These are phyloP conservation scores for Numida meleagris DNA, from an alignment of 2,113 vertebrate species.

Conservation along the genomic window DNA sequence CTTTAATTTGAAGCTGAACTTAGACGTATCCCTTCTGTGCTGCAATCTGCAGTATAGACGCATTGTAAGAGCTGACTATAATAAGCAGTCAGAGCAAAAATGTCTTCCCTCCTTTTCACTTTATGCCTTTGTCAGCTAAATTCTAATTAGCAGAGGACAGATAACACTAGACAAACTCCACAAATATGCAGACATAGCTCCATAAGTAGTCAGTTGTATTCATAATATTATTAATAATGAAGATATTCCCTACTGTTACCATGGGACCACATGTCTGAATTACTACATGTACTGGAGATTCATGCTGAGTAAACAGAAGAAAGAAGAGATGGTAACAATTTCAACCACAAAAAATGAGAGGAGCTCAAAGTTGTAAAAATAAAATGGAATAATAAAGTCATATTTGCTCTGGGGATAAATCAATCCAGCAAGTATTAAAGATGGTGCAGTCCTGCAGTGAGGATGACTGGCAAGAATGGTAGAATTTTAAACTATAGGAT, in stretches of 20 bases:
- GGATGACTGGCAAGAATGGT: neutral
- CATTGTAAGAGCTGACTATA: neutral
- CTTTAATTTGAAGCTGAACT: neutral
- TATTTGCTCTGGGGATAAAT: conserved; percentile 37
- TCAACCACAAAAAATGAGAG: conserved; percentile 20
- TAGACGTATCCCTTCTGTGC: neutral
- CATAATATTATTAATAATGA: conserved; percentile 68
- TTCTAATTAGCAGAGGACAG: conserved; percentile 70
- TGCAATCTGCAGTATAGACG: neutral
- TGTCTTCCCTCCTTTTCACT: conserved; percentile 3
- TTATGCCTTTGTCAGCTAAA: conserved; percentile 51
- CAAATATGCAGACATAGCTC: conserved; percentile 51
- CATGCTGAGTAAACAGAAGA: conserved; percentile 67
- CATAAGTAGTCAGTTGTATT: neutral
- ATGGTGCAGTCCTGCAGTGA: neutral
- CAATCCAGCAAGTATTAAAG: neutral
- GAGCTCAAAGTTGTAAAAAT: conserved; percentile 60
- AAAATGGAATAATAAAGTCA: conserved; percentile 54
- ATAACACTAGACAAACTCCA: conserved; percentile 51
- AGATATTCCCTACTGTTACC: conserved; percentile 53
- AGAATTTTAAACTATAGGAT: neutral
- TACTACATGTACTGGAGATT: conserved; percentile 33
- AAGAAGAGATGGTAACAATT: conserved; percentile 48
- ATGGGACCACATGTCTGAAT: conserved; percentile 45
- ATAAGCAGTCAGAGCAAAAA: neutral